Evolutionary conservation across 2,888 invertebrate genomes (phyloP), one percentile per base, ranked within the genome.

Genomic region (Morpho deidamia): DNA sequence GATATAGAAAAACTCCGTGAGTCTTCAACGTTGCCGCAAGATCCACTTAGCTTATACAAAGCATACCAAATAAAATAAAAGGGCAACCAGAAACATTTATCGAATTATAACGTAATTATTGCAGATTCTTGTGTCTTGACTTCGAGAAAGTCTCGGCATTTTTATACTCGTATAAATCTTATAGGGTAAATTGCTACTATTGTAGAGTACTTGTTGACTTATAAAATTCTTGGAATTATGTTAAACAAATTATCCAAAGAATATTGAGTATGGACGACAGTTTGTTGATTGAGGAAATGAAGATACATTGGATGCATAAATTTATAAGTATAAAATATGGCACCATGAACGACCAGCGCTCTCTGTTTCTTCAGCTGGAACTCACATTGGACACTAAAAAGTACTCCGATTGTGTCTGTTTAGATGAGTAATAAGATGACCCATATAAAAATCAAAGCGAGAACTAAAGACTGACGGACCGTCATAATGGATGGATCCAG

Each of bases 81-180:
- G 56, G 53, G 48, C 50, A 41, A 47, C 51, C 51, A 53, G 50
- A 47, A 46, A 43, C 59, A 56, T 60, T 62, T 54, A 59, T 57
- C 55, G 50, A 53, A 61, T 62, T 56, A 55, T 56, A 54, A 54
- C 53, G 59, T 59, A 59, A 63, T 59, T 55, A 55, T 49, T 41
- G 55, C 46, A 44, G 55, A 60, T 55, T 56, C 60, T 46, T 37
- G 45, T 54, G 58, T 56, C 56, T 23, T 58, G 53, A 61, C 58
- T 61, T 56, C 49, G 59, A 58, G 51, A 51, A 56, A 53, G 59
- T 55, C 53, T 39, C 44, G 11, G 44, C 59, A 55, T 55, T 52
- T 48, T 41, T 32, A 57, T 53, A 52, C 44, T 44, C 32, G 50
- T 53, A 44, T 23, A 23, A n/a, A 23, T 5, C 23, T 23, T 48